These are phyloP conservation scores for Aurelia aurita complex sp. Pacific DNA, from an alignment of 30 jellyfish, hydroid and myxozoan genomes.

Conservation along the genomic window DNA sequence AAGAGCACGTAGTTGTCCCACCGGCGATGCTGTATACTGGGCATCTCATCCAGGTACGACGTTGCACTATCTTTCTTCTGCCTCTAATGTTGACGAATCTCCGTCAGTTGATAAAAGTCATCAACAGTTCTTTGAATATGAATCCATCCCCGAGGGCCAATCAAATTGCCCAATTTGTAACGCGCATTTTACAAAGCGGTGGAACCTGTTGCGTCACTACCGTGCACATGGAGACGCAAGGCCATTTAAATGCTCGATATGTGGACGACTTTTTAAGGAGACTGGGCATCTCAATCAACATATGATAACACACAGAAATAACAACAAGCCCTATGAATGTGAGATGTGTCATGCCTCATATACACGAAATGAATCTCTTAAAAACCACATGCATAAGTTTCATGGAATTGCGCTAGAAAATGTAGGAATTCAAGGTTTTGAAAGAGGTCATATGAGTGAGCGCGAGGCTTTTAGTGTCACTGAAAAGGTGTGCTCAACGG, in stretches of 20 bases:
- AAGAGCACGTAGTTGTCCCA: no score
- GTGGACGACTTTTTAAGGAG: slow-evolving; percentile 11
- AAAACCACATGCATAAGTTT: neutral
- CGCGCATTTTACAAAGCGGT: neutral
- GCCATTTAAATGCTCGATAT: neutral
- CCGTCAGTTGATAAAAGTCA: no score
- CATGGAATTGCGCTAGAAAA: neutral
- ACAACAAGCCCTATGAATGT: neutral
- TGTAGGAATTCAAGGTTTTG: neutral
- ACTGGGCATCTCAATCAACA: slow-evolving; percentile 13
- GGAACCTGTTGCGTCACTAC: slow-evolving; percentile 14
- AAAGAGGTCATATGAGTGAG: neutral
- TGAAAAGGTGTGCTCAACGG: no score
- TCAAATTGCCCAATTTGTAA: slow-evolving; percentile 4
- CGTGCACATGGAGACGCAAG: slow-evolving; percentile 4
- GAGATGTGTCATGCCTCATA: slow-evolving; percentile 2
- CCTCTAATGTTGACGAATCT: no score
- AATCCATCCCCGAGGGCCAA: no score
- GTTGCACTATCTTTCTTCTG: no score
- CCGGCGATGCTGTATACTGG: no score
- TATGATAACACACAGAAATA: neutral
- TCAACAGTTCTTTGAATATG: no score
- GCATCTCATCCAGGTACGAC: no score
- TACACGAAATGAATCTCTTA: slow-evolving; percentile 8
- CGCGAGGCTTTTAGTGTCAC: no score